phyloP scores from a whole-genome alignment of 1,140 invertebrate species.

The Mya arenaria region DNA sequence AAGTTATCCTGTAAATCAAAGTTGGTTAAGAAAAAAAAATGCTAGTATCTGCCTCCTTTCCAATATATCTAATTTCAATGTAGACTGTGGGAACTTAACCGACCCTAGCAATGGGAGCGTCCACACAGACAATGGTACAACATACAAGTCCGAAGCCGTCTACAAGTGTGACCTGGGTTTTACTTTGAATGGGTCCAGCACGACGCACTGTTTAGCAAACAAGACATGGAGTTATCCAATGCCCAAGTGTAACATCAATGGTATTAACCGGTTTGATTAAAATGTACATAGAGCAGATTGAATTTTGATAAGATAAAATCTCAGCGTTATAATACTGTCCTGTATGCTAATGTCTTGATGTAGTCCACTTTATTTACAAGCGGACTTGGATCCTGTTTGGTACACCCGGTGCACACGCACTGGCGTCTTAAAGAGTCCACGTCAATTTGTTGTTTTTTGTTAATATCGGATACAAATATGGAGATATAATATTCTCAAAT shows the following conservation, averaged over 20 bases:
- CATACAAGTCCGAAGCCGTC: not conserved
- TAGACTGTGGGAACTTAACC: constrained; percentile 6
- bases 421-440: too few relatives aligned
- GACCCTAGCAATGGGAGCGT: not conserved
- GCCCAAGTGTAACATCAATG: not conserved
- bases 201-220: constrained; percentile 1
- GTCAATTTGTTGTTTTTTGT: too few relatives aligned
- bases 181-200: not conserved
- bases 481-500: too few relatives aligned
- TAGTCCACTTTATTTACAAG: too few relatives aligned
- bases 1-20: not conserved
- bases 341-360: too few relatives aligned
- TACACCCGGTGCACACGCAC: too few relatives aligned
- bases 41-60: not conserved
- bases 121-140: not conserved
- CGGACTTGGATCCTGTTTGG: too few relatives aligned
- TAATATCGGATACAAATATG: too few relatives aligned
- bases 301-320: too few relatives aligned
- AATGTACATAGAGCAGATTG: too few relatives aligned
- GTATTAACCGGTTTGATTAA: too few relatives aligned
- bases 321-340: too few relatives aligned
- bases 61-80: not conserved
- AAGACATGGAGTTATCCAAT: not conserved
- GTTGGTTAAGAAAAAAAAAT: not conserved
- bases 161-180: constrained; percentile 20